These are phyloP conservation scores for Campylorhamphus procurvoides DNA, from an alignment of 2,113 vertebrate species.

Conservation along the genomic window DNA sequence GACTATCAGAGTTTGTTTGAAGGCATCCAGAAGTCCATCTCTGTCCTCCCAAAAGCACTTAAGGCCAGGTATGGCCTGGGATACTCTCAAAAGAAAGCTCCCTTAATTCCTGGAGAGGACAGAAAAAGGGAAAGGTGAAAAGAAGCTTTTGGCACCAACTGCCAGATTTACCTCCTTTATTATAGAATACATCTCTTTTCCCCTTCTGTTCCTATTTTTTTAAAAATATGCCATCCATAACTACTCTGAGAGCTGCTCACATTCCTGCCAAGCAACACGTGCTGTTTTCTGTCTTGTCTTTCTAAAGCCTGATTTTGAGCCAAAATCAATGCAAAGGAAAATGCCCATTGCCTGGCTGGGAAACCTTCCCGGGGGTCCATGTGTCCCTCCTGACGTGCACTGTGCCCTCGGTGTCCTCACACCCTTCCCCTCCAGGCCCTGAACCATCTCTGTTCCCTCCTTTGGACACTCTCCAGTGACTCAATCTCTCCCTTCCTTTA, in stretches of 20 bases:
- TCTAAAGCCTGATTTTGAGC: background rate
- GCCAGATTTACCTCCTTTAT: background rate
- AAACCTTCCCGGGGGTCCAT: background rate
- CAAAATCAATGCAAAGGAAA: constrained; percentile 25
- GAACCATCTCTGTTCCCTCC: too few species aligned
- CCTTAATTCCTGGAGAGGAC: background rate
- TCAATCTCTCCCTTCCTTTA: too few species aligned
- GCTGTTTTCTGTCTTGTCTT: background rate
- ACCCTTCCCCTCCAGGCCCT: too few species aligned
- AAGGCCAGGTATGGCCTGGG: background rate
- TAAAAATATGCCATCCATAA: background rate
- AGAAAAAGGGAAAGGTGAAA: background rate
- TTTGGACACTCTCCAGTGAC: too few species aligned
- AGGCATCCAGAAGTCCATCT: background rate
- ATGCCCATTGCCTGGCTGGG: background rate
- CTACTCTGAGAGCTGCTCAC: background rate
- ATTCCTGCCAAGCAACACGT: background rate
- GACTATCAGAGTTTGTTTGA: background rate
- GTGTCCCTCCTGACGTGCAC: background rate
- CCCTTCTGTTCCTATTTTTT: background rate
- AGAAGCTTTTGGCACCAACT: background rate
- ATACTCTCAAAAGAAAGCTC: background rate
- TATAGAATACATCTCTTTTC: background rate
- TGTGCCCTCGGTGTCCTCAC: too few species aligned
- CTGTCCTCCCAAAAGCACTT: background rate